These are phyloP conservation scores for Euleptes europaea DNA, from an alignment of 2,113 vertebrate genomes.

Conservation along the genomic window DNA sequence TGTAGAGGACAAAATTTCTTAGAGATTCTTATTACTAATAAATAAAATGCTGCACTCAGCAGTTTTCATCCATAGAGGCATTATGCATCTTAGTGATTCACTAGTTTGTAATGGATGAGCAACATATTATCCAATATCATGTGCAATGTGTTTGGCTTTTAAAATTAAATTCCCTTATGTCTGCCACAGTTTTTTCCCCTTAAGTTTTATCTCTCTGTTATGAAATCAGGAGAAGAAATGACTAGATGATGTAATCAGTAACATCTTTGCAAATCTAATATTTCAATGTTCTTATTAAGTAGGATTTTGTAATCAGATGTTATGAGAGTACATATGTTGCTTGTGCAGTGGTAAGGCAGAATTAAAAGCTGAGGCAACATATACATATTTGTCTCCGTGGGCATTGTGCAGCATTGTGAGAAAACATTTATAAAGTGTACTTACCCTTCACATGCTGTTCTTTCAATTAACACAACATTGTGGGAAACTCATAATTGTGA, in stretches of 20 bases:
- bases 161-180: constrained; percentile 54
- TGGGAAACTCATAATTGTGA: background rate
- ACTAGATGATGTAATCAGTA: constrained; percentile 5
- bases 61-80: constrained; percentile 44
- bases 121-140: constrained; percentile 46
- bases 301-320: constrained; percentile 27
- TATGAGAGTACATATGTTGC: constrained; percentile 14
- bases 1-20: constrained; percentile 57
- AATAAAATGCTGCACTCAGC: constrained; percentile 44
- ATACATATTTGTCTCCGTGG: constrained; percentile 38
- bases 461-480: background rate
- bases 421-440: background rate
- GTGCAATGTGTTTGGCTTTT: constrained; percentile 54
- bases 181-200: constrained; percentile 17
- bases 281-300: constrained; percentile 18
- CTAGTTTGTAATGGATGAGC: constrained; percentile 61
- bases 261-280: constrained; percentile 37
- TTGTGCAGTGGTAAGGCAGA: constrained; percentile 14
- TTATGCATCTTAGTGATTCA: constrained; percentile 52
- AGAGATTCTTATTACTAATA: constrained; percentile 60
- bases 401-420: background rate
- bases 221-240: constrained; percentile 34
- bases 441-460: background rate
- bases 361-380: background rate
- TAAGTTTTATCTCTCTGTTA: too few species aligned